These are phyloP conservation scores for Cynopterus brachyotis DNA, from an alignment of 2,113 vertebrate genomes.

Conservation along the genomic window DNA sequence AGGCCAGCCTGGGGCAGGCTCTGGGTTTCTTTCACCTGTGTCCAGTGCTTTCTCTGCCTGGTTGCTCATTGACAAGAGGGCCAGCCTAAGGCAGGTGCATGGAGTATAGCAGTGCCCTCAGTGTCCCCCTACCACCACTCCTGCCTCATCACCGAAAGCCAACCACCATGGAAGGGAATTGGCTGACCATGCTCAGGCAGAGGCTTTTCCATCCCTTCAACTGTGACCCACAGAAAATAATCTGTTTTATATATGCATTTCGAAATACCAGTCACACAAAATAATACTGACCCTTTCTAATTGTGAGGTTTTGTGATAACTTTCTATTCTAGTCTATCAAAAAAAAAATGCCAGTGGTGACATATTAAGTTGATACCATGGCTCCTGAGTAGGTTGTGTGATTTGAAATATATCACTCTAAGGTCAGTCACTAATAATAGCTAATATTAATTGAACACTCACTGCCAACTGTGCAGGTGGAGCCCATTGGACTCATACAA, in stretches of 20 bases:
- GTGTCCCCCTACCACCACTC: background rate
- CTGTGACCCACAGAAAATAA: background rate
- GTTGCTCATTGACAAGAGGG: background rate
- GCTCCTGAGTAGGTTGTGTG: background rate
- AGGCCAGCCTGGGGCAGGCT: background rate
- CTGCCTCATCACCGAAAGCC: background rate
- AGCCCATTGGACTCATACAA: background rate
- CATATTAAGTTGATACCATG: background rate
- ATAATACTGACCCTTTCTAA: background rate
- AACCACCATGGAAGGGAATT: background rate
- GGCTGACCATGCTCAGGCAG: background rate
- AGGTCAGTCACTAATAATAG: background rate
- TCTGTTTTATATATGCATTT: background rate
- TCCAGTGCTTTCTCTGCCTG: background rate
- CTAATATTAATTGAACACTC: background rate
- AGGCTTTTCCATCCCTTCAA: background rate
- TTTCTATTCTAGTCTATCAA: background rate
- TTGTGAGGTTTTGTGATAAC: background rate
- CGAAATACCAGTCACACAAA: background rate
- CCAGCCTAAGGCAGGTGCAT: fast-evolving
- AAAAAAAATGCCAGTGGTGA: background rate
- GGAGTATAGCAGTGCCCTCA: fast-evolving
- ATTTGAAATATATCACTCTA: background rate
- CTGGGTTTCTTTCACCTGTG: fast-evolving
- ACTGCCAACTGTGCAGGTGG: background rate